Evolutionary conservation across 2,888 invertebrate genomes (phyloP), one percentile per base, ranked within the genome.

Genomic region (Matsumyia berberina): DNA sequence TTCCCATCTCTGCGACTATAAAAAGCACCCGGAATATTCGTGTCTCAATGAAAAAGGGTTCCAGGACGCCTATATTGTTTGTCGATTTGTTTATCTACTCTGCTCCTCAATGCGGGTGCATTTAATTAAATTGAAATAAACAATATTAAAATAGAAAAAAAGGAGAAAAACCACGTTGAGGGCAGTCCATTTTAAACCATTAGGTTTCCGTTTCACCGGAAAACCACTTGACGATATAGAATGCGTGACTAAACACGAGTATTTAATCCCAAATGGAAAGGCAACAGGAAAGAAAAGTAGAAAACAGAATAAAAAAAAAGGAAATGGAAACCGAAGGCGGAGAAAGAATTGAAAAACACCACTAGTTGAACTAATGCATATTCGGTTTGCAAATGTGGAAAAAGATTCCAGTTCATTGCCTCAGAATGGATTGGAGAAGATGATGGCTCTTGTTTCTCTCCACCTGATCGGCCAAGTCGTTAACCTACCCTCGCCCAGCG

Each of bases 331-430:
- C 44, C 29, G 24, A 24, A 24, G 24, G 24, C 44, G 29, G 46
- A 62, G 62, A 69, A 83, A 69, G 82, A 79, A 79, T 78, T 73
- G 79, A 29, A 83, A 83, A 79, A 73, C 73, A 64, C 73, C 79
- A 46, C 79, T 83, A 73, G 83, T 83, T 73, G 79, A 83, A 78
- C 79, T 79, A 83, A 83, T 83, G 83, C 73, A 79, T 79, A 83
- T 83, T 83, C 83, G 78, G 83, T 79, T 83, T 79, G 79, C 79
- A 83, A 83, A 83, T 83, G 79, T 83, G 73, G 79, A 79, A 83
- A 72, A 83, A 67, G 79, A 79, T 83, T 83, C 83, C 83, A 79
- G 83, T 83, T 83, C 78, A 83, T 83, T 83, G 70, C 83, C 79
- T 83, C 60, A 73, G 73, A 83, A 83, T 83, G 73, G 77, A 78